Evolutionary conservation across 2,888 invertebrate species (phyloP).

Genomic region (Apantesis nais): DNA sequence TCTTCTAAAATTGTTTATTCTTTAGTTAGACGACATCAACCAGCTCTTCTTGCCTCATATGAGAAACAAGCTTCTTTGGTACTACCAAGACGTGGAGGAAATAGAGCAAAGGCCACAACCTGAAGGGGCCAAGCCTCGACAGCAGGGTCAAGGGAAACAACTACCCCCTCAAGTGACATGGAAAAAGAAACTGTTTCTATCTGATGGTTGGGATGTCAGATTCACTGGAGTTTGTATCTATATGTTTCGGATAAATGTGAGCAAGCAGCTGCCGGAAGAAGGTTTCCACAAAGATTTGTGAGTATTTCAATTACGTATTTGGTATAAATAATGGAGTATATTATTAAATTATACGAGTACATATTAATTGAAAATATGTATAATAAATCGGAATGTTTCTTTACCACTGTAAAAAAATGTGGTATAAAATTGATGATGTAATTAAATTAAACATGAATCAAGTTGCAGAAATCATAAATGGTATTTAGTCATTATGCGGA

Average conservation of each 20-base stretch:
- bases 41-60: constrained; percentile 94
- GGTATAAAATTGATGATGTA: no score
- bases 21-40: constrained; percentile 94
- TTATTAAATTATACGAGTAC: background rate
- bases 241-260: constrained; percentile 93
- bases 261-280: constrained; percentile 95
- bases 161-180: constrained; percentile 75
- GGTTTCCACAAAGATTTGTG: constrained; percentile 95
- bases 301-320: constrained; percentile 53
- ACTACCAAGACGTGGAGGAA: constrained; percentile 94
- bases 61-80: constrained; percentile 94
- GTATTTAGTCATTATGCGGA: background rate
- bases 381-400: background rate
- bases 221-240: constrained; percentile 94
- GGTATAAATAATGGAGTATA: background rate
- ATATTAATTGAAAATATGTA: background rate
- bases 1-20: constrained; percentile 18
- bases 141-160: constrained; percentile 78
- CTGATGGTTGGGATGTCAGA: constrained; percentile 93
- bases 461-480: background rate
- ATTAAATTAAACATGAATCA: background rate
- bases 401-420: background rate
- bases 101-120: constrained; percentile 83
- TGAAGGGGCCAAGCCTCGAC: constrained; percentile 77
- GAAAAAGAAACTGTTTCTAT: constrained; percentile 93